These are phyloP conservation scores for Craterocephalus amniculus DNA, from an alignment of 2,797 vertebrate species.

Conservation along the genomic window DNA sequence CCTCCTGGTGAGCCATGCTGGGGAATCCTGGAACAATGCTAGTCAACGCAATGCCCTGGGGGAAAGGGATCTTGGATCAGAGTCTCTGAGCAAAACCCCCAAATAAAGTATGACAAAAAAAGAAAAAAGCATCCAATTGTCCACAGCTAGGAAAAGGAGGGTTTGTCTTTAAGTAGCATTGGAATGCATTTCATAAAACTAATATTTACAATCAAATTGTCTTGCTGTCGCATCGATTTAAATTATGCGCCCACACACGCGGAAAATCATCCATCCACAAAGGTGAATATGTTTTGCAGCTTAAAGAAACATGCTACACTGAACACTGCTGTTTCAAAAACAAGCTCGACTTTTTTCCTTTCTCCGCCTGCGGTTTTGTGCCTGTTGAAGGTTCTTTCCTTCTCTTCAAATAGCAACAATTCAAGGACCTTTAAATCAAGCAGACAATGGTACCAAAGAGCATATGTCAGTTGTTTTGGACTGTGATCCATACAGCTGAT, in stretches of 20 bases:
- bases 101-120: neutral
- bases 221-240: constrained; percentile 70
- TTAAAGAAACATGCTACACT: constrained; percentile 37
- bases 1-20: constrained; percentile 59
- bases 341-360: constrained; percentile 18
- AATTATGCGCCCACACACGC: constrained; percentile 55
- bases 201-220: constrained; percentile 62
- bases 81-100: constrained; percentile 51
- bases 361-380: constrained; percentile 23
- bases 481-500: neutral
- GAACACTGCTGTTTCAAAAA: constrained; percentile 30
- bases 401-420: neutral
- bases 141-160: constrained; percentile 14
- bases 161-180: constrained; percentile 46
- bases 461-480: neutral
- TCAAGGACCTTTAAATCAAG: neutral
- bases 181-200: constrained; percentile 63
- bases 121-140: constrained; percentile 46
- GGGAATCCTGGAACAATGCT: constrained; percentile 75
- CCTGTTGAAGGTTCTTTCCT: constrained; percentile 19
- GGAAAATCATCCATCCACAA: constrained; percentile 52
- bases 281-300: constrained; percentile 49
- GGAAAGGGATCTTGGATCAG: constrained; percentile 53
- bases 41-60: constrained; percentile 63
- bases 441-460: neutral